Evolutionary conservation across 1,140 invertebrate genomes (phyloP).

Genomic region (Bombus pyrosoma): DNA sequence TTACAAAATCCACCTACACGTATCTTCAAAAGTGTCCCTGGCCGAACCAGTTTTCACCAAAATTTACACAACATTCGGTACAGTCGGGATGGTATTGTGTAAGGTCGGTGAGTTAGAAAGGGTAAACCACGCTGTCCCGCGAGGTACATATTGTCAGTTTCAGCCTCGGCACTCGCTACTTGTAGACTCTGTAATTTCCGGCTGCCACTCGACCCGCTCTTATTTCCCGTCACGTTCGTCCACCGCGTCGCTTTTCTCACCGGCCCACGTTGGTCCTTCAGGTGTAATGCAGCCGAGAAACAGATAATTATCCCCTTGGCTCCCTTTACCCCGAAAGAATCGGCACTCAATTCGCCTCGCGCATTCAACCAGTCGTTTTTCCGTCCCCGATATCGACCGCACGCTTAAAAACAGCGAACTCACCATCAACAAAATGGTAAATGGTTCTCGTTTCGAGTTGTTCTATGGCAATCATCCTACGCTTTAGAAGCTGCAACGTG

Average conservation of each 20-base stretch:
- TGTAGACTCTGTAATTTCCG: constrained; percentile 79
- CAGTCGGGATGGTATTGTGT: no score
- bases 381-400: neutral
- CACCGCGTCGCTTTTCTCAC: constrained; percentile 64
- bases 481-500: no score
- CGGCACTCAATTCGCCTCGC: neutral
- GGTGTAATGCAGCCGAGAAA: constrained; percentile 77
- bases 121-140: neutral
- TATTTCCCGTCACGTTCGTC: constrained; percentile 80
- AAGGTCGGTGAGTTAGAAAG: neutral
- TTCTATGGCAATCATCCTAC: no score
- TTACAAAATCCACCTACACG: neutral
- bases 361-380: neutral
- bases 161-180: constrained; percentile 49
- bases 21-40: neutral
- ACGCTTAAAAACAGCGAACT: no score
- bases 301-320: constrained; percentile 77
- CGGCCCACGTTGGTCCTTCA: constrained; percentile 65
- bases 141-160: constrained; percentile 65
- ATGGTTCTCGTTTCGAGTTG: no score
- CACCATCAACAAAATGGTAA: no score
- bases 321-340: constrained; percentile 56
- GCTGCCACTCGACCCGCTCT: constrained; percentile 77
- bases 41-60: neutral
- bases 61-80: constrained; percentile 12